A percentile compares a stretch with the other conserved stretches of the same genome.
Conservation (phyloP, 2,113 vertebrate genomes). For the Rhabdomys dilectus region DNA sequence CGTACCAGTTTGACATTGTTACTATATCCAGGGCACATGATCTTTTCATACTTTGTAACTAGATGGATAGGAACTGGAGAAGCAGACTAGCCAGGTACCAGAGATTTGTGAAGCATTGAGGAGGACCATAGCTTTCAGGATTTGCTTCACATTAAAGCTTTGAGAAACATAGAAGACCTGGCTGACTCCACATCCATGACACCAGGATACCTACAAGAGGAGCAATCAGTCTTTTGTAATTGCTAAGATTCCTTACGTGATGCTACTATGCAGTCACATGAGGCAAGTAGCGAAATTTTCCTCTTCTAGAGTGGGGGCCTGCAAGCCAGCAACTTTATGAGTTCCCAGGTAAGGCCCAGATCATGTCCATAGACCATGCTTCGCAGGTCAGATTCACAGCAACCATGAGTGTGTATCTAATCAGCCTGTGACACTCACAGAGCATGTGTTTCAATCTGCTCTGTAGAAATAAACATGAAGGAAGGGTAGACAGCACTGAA, state of each 20-base stretch:
- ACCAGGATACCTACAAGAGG: not conserved
- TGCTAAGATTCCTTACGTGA: not conserved
- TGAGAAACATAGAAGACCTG: not conserved
- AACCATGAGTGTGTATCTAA: not conserved
- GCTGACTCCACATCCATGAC: not conserved
- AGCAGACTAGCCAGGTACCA: not conserved
- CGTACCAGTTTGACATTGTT: not conserved
- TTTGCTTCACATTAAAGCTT: conserved; percentile 8
- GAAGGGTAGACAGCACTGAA: not conserved
- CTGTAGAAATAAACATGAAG: not conserved
- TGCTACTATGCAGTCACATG: not conserved
- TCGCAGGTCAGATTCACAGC: not conserved
- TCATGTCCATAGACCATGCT: not conserved
- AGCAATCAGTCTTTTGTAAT: not conserved
- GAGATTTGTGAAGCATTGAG: not conserved
- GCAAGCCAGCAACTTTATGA: not conserved
- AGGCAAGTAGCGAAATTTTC: not conserved
- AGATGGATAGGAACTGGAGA: not conserved
- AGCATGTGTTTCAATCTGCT: not conserved
- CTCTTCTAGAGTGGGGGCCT: not conserved
- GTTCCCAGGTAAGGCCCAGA: not conserved
- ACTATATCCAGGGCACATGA: not conserved
- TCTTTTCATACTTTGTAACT: not conserved
- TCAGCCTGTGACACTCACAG: not conserved
- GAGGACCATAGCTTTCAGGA: not conserved